These are phyloP conservation scores for Cephus rjabovi DNA, from an alignment of 2,888 invertebrate genomes.

Conservation along the genomic window DNA sequence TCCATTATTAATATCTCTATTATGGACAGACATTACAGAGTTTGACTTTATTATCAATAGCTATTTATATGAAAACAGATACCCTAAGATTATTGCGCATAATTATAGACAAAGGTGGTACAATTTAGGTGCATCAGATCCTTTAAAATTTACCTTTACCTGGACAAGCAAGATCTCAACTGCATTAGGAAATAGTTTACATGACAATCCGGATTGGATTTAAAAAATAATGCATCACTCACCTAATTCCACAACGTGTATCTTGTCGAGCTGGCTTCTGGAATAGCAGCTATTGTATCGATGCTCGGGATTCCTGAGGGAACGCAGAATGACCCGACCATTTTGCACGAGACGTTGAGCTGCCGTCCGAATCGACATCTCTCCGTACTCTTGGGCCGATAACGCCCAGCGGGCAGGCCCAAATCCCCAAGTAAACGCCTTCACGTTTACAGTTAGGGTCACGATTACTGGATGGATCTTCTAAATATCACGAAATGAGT, in stretches of 20 bases:
- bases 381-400: slow-evolving; percentile 49
- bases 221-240: slow-evolving; percentile 27
- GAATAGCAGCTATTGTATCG: slow-evolving; percentile 41
- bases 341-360: slow-evolving; percentile 58
- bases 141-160: neutral
- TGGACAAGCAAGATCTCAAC: neutral
- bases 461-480: neutral
- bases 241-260: slow-evolving; percentile 63
- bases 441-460: slow-evolving; percentile 24
- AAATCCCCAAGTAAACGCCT: slow-evolving; percentile 31
- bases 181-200: neutral
- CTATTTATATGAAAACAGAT: neutral
- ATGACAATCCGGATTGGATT: neutral
- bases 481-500: neutral
- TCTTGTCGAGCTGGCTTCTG: slow-evolving; percentile 53
- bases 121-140: neutral
- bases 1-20: neutral
- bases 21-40: neutral
- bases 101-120: neutral
- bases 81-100: neutral
- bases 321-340: slow-evolving; percentile 58
- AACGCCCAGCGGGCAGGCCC: slow-evolving; percentile 54
- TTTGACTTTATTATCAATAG: neutral
- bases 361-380: slow-evolving; percentile 59
- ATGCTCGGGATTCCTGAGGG: slow-evolving; percentile 43